Percentiles rank a stretch among this genome's conserved stretches.
Evolutionary conservation across 1,140 invertebrate genomes (phyloP).

Genomic region (Paramacrobiotus metropolitanus): DNA sequence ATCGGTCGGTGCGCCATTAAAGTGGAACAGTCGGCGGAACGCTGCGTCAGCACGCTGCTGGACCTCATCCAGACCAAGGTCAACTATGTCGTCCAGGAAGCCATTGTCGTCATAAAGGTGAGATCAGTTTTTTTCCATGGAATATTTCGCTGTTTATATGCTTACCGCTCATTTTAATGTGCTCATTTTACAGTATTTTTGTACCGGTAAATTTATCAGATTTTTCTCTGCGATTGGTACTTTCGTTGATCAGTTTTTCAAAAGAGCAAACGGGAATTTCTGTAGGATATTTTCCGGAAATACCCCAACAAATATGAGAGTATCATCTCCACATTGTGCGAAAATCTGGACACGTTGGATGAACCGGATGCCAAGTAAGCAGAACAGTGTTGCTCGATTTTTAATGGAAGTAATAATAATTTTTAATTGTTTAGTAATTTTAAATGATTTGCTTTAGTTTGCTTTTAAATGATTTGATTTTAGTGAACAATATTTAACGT

Average conservation of each 20-base stretch:
- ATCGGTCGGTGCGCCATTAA: constrained; percentile 98
- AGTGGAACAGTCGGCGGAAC: constrained; percentile 92
- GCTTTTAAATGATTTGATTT: constrained; percentile 5
- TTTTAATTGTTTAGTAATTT: no score
- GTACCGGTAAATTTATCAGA: no score
- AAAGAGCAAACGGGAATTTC: constrained; percentile 7
- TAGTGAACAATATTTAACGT: not conserved
- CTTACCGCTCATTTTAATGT: no score
- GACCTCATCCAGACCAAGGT: constrained; percentile 98
- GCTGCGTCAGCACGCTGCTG: constrained; percentile 91
- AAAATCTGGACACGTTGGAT: constrained; percentile 94
- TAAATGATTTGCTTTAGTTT: not conserved
- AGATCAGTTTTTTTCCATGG: no score
- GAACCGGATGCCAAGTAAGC: constrained; percentile 71
- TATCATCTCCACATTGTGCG: constrained; percentile 95
- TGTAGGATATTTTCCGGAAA: constrained; percentile 83
- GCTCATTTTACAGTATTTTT: no score
- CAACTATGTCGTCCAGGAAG: constrained; percentile 99
- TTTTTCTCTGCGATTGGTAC: no score
- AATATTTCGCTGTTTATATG: no score
- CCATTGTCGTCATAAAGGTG: constrained; percentile 92
- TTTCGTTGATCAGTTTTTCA: no score
- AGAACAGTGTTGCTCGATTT: no score
- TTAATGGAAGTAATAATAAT: no score
- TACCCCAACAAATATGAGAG: constrained; percentile 99